A percentile compares a stretch with the other conserved stretches of the same genome.
These are phyloP conservation scores for Barbus barbus DNA, from an alignment of 2,113 vertebrate genomes.

Conservation along the genomic window DNA sequence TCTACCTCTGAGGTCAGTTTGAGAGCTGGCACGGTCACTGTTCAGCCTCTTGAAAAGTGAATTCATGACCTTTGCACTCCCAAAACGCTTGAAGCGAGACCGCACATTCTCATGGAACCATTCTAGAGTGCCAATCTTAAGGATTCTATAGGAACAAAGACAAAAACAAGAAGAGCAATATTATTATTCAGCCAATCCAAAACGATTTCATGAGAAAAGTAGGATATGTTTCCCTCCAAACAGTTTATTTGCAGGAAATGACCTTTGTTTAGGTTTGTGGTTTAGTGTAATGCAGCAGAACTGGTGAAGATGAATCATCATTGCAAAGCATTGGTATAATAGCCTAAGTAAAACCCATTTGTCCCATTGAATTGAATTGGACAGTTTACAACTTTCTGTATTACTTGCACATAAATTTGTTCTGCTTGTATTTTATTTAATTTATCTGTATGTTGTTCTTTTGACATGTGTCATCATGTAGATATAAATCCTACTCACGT, in stretches of 20 bases:
- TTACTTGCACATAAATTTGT: too few relatives aligned
- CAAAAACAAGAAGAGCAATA: background rate
- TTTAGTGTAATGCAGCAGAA: background rate
- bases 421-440: background rate
- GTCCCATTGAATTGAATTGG: background rate
- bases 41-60: conserved; percentile 82
- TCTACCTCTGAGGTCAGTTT: conserved; percentile 65
- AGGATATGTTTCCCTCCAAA: too few relatives aligned
- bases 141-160: conserved; percentile 72
- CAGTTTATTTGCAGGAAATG: background rate
- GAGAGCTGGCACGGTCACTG: conserved; percentile 55
- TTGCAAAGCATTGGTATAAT: background rate
- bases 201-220: background rate
- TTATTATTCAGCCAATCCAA: background rate
- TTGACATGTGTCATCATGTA: background rate
- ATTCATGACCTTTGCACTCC: conserved; percentile 89
- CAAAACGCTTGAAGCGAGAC: conserved; percentile 87
- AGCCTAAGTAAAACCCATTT: too few relatives aligned
- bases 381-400: background rate
- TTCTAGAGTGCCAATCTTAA: conserved; percentile 86
- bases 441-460: background rate
- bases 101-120: conserved; percentile 89
- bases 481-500: background rate
- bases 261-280: background rate
- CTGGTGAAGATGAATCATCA: background rate